These are phyloP conservation scores for Tetrao urogallus DNA, from an alignment of 2,113 vertebrate genomes.

Conservation along the genomic window DNA sequence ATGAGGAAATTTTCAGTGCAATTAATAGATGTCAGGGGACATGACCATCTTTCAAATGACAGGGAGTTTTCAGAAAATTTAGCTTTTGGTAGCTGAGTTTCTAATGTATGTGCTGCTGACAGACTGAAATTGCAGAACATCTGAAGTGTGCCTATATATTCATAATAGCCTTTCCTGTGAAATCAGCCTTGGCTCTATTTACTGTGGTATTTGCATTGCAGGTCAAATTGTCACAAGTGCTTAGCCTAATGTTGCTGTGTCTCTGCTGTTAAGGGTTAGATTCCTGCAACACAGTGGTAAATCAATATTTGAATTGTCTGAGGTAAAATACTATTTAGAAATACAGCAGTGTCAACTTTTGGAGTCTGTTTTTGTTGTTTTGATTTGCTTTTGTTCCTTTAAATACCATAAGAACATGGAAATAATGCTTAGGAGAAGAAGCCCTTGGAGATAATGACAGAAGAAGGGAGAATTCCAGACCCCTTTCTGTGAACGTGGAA, in stretches of 20 bases:
- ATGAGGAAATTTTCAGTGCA: slow-evolving; percentile 55
- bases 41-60: slow-evolving; percentile 20
- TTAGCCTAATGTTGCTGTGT: neutral
- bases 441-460: neutral
- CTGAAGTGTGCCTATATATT: neutral
- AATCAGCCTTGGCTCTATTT: neutral
- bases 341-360: neutral
- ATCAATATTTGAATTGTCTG: slow-evolving; percentile 18
- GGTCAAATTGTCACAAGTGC: slow-evolving; percentile 19
- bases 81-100: slow-evolving; percentile 13
- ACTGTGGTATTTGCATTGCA: neutral
- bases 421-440: neutral
- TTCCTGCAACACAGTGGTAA: neutral
- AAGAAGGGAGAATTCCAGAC: neutral
- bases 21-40: slow-evolving; percentile 68
- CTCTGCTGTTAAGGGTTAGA: neutral
- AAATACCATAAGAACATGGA: neutral
- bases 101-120: slow-evolving; percentile 1
- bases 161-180: neutral
- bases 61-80: slow-evolving; percentile 48
- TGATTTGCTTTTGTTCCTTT: neutral
- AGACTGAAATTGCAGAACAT: neutral
- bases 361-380: neutral
- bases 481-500: neutral
- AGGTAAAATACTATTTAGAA: neutral